phyloP scores from a whole-genome alignment of 92 coral and sea anemone genomes.

The Palythoa heliodiscus region DNA sequence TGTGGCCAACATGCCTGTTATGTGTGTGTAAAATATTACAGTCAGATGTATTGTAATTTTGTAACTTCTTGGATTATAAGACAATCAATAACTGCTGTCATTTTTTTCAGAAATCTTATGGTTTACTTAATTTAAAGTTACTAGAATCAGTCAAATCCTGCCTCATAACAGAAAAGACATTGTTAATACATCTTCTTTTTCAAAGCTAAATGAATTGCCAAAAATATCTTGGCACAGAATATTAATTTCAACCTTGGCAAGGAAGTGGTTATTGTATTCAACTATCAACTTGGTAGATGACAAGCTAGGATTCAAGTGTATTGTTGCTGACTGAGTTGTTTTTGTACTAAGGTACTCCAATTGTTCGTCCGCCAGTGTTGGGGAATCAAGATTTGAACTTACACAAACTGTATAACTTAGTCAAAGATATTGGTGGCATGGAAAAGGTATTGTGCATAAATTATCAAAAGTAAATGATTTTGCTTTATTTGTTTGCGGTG shows the following conservation, averaged over 20 bases:
- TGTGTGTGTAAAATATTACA: too few relatives aligned
- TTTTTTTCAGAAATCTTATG: too few relatives aligned
- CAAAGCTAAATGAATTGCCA: background rate
- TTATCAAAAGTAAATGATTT: too few relatives aligned
- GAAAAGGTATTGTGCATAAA: slow-evolving; percentile 73
- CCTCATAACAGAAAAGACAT: too few relatives aligned
- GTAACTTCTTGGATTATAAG: too few relatives aligned
- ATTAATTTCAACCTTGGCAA: background rate
- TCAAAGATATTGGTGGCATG: slow-evolving; percentile 91
- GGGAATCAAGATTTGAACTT: slow-evolving; percentile 96
- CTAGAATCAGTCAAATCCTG: too few relatives aligned
- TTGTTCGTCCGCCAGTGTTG: slow-evolving; percentile 84
- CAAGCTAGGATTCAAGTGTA: background rate
- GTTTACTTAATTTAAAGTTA: too few relatives aligned
- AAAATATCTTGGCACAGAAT: background rate
- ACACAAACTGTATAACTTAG: slow-evolving; percentile 82
- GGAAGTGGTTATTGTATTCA: slow-evolving; percentile 4
- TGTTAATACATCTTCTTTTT: background rate
- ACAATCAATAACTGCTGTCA: too few relatives aligned
- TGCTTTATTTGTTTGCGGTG: too few relatives aligned
- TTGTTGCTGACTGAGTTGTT: background rate
- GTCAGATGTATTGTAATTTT: too few relatives aligned
- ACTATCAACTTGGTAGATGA: background rate
- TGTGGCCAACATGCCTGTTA: too few relatives aligned
- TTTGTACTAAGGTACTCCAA: slow-evolving; percentile 80